Evolutionary conservation across 1,140 invertebrate genomes (phyloP), one percentile per base, ranked within the genome.

Genomic region (Odontomachus brunneus): DNA sequence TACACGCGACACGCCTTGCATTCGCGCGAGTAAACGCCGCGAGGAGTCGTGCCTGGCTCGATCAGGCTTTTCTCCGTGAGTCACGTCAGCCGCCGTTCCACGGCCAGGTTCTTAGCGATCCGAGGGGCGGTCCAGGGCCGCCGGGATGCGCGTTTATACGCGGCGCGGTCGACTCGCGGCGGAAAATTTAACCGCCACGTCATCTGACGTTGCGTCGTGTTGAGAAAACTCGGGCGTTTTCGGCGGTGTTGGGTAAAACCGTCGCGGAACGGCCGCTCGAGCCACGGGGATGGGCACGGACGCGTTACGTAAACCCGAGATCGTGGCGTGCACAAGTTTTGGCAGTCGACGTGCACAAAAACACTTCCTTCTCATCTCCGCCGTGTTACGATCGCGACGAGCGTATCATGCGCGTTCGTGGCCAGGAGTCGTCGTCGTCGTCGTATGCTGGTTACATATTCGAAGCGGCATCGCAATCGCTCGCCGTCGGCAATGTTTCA

Each of bases 181-280:
- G 75, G 88, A 89, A 88, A 89, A 89, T 88, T 88, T 84, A 88
- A 88, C 82, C 53, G 74, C 82, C 81, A 85, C 80, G 76, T 88
- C 87, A 74, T 57, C 69, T 51, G 65, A 67, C 51, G 74, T 81
- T 72, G 12, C 73, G 63, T 57, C 63, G 44, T 19, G 44, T 33
- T 22, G 33, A 73, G 85, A 66, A 84, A 88, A 87, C 67, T 81
- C 60, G 55, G 38, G 53, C 29, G 57, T 44, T 44, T n/a, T 44
- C 38, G 38, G 38, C 38, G 38, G 3, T 44, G 48, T 12, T 33
- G 62, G 19, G 57, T 81, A 86, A 86, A 86, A 85, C 22, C 69
- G 73, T 67, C 67, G 63, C 57, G 71, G 24, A 22, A 17, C 14
- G 3, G 22, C 14, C 33, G 48, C 53, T 14, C 15, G 55, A n/a